Evolutionary conservation across 2,888 invertebrate species (phyloP).

Genomic region (Lydus trimaculatus): DNA sequence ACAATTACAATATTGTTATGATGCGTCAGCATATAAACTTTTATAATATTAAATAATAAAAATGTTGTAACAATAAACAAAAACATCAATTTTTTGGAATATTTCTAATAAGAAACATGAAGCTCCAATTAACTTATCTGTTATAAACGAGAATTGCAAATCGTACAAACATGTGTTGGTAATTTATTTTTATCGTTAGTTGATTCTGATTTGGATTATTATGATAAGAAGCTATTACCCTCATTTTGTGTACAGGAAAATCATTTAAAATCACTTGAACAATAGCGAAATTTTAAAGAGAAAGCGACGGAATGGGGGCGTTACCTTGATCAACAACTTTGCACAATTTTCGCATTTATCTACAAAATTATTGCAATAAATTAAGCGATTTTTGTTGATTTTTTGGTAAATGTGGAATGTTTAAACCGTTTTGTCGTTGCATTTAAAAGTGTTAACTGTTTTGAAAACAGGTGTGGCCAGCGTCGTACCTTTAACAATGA

Average conservation of each 20-base stretch:
- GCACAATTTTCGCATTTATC: background rate
- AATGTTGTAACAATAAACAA: background rate
- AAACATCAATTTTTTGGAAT: no score
- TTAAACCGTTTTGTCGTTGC: background rate
- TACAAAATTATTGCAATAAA: background rate
- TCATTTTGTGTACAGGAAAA: background rate
- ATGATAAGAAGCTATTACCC: background rate
- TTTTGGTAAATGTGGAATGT: background rate
- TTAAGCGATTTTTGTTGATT: background rate
- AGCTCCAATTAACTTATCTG: no score
- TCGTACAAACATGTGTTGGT: background rate
- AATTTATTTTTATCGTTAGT: background rate
- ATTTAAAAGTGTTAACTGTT: conserved; percentile 9
- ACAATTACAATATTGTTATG: conserved; percentile 5
- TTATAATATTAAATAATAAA: background rate
- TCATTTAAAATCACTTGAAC: background rate
- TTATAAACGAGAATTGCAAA: background rate
- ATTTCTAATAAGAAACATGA: no score
- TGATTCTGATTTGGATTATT: background rate
- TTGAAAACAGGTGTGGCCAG: conserved; percentile 31
- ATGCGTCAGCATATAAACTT: background rate
- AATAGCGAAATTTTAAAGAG: conserved; percentile 2
- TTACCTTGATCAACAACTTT: background rate
- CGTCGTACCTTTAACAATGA: conserved; percentile 31
- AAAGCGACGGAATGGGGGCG: background rate